Conservation (phyloP, 2,113 vertebrate species). For the Piaya cayana region DNA sequence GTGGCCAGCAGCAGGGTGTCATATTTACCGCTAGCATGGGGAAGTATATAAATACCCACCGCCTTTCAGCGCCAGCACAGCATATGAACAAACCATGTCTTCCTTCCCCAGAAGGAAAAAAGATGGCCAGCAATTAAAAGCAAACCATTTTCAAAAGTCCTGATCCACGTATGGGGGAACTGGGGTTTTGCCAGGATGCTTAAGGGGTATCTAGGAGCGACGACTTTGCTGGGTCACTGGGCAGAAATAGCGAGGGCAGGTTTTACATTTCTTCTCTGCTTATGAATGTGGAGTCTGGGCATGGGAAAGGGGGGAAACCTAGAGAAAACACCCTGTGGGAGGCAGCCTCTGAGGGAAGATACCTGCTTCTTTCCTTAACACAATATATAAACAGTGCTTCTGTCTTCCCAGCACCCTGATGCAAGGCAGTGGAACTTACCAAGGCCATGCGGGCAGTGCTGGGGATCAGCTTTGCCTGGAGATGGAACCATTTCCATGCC, state of each 20-base stretch:
- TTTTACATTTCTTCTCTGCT: background rate
- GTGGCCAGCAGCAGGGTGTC: constrained; percentile 26
- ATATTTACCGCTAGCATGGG: background rate
- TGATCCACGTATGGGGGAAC: background rate
- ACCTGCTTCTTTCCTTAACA: background rate
- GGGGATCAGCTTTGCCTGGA: background rate
- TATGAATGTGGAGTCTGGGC: accelerated
- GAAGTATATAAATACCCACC: background rate
- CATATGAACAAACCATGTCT: accelerated
- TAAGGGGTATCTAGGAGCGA: background rate
- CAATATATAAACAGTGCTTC: accelerated
- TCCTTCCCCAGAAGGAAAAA: background rate
- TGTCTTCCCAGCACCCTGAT: background rate
- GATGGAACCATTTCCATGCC: background rate
- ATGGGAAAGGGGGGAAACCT: background rate
- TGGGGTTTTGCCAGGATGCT: background rate
- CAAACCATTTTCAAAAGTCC: background rate
- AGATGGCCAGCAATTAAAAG: background rate
- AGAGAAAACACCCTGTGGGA: background rate
- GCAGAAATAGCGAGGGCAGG: background rate
- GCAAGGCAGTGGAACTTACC: background rate
- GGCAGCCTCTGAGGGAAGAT: background rate
- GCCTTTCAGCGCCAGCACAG: accelerated
- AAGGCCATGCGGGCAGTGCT: background rate
- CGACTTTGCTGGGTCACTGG: background rate